phyloP scores from a whole-genome alignment of 2,113 vertebrate species.

The Damaliscus lunatus region DNA sequence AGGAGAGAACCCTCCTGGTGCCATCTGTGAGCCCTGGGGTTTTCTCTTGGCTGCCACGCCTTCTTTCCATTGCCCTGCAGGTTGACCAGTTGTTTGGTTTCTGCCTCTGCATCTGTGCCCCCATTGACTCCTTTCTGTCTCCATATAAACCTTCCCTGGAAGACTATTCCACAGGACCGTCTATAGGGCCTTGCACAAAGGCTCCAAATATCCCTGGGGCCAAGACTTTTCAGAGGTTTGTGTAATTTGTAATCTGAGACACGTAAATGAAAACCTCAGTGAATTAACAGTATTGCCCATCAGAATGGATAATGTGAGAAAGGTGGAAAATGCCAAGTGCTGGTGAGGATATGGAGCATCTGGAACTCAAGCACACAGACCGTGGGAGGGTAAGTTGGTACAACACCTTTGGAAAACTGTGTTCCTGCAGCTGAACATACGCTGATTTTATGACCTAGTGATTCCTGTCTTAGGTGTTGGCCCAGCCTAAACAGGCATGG shows the following conservation, averaged over 20 bases:
- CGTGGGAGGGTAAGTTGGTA: accelerated
- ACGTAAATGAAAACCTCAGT: background rate
- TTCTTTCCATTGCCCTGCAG: background rate
- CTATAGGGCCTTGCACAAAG: too few relatives aligned
- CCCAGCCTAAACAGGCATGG: background rate
- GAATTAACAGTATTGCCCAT: accelerated
- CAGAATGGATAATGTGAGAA: background rate
- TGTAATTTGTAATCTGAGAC: background rate
- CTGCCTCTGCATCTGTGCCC: background rate
- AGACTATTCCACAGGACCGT: background rate
- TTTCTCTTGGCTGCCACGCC: background rate
- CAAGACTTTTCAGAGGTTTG: background rate
- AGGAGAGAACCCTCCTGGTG: background rate
- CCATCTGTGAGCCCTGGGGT: background rate
- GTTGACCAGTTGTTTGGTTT: background rate
- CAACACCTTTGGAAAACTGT: background rate
- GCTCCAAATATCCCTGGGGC: background rate
- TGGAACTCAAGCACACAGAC: accelerated
- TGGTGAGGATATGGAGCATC: background rate
- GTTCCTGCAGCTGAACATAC: background rate
- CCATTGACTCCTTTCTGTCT: background rate
- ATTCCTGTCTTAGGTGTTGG: background rate
- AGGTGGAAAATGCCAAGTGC: background rate
- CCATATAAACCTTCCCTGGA: background rate
- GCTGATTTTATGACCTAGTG: accelerated